Evolutionary conservation across 2,888 invertebrate species (phyloP).

Genomic region (Thumatha senex): DNA sequence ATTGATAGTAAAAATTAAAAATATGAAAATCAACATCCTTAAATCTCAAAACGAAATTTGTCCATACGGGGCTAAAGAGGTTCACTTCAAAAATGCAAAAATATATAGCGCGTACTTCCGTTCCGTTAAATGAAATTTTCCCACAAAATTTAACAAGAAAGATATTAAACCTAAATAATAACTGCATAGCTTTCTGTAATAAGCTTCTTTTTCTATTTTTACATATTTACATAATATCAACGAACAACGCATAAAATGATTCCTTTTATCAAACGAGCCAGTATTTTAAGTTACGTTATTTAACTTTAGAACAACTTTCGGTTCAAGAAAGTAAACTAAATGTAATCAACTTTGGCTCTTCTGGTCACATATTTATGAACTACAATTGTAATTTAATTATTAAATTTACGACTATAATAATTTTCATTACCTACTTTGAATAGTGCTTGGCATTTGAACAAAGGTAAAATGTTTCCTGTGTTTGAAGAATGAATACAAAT

Average conservation of each 20-base stretch:
- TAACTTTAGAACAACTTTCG: slow-evolving; percentile 13
- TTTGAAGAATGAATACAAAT: slow-evolving; percentile 57
- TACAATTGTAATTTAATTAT: slow-evolving; percentile 25
- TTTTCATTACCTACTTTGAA: slow-evolving; percentile 42
- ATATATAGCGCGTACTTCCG: too few species aligned
- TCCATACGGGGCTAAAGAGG: too few species aligned
- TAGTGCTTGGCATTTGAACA: slow-evolving; percentile 58
- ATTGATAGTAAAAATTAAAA: too few species aligned
- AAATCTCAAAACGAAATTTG: too few species aligned
- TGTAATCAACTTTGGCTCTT: slow-evolving; percentile 25
- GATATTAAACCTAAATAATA: too few species aligned
- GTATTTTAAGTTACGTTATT: slow-evolving; percentile 16
- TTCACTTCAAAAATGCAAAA: too few species aligned
- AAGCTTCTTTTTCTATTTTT: too few species aligned
- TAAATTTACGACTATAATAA: slow-evolving; percentile 24
- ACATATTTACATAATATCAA: background rate
- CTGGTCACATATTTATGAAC: slow-evolving; percentile 11
- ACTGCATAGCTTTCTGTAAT: too few species aligned
- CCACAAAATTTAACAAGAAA: too few species aligned
- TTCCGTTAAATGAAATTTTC: too few species aligned
- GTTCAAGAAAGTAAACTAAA: slow-evolving; percentile 21
- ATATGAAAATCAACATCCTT: too few species aligned
- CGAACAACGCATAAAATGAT: background rate
- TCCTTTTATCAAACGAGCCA: slow-evolving; percentile 10
- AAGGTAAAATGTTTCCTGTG: slow-evolving; percentile 65